These are phyloP conservation scores for Lymantria monacha DNA, from an alignment of 2,888 invertebrate genomes.

Conservation along the genomic window DNA sequence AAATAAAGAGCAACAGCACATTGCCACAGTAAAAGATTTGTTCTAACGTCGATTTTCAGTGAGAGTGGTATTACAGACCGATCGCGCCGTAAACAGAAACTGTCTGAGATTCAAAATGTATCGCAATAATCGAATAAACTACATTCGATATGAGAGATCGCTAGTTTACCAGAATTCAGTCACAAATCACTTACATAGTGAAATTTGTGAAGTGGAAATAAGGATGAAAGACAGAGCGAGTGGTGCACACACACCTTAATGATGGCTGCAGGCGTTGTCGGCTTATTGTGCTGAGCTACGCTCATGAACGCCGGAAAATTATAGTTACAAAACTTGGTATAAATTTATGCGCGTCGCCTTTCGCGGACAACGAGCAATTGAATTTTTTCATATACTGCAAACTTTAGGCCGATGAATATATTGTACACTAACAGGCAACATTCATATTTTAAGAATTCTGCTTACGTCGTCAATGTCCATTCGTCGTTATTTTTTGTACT, in stretches of 20 bases:
- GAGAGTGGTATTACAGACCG: too few species aligned
- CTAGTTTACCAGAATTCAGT: constrained; percentile 29
- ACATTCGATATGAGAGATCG: too few species aligned
- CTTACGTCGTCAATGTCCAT: too few species aligned
- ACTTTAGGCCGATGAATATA: constrained; percentile 20
- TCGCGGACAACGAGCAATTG: constrained; percentile 29
- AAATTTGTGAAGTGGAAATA: constrained; percentile 40
- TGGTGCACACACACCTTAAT: constrained; percentile 56
- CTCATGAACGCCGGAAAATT: constrained; percentile 67
- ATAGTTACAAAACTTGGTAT: constrained; percentile 58
- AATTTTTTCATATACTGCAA: constrained; percentile 33
- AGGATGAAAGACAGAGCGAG: constrained; percentile 42
- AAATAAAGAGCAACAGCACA: too few species aligned
- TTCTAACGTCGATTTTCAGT: too few species aligned
- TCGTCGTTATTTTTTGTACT: too few species aligned
- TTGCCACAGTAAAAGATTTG: too few species aligned
- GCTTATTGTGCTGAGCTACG: constrained; percentile 56
- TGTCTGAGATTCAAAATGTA: too few species aligned
- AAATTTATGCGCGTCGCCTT: constrained; percentile 36
- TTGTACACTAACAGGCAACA: constrained; percentile 16
- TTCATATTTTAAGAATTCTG: constrained; percentile 16
- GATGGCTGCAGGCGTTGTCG: constrained; percentile 58
- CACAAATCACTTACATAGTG: constrained; percentile 14
- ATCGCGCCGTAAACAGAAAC: too few species aligned
- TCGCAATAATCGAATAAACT: too few species aligned